Conservation (phyloP, 2,113 vertebrate genomes). For the Austrofundulus limnaeus region DNA sequence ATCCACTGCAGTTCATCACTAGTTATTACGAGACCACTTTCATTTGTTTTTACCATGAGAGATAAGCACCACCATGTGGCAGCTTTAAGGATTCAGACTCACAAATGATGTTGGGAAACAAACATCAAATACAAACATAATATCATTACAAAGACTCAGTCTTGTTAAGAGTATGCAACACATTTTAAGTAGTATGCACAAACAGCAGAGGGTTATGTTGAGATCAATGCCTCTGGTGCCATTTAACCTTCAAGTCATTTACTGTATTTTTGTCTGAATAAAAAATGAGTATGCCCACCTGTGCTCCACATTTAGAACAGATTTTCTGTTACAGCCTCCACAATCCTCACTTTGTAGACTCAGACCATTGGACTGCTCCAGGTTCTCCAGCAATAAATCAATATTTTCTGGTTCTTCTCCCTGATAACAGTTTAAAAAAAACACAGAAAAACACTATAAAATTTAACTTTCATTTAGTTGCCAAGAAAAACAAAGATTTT, state of each 20-base stretch:
- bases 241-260: not conserved
- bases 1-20: not conserved
- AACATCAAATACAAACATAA: no score
- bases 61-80: conserved; percentile 33
- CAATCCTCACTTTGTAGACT: conserved; percentile 72
- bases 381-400: conserved; percentile 85
- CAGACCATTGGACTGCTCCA: conserved; percentile 80
- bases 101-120: not conserved
- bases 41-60: conserved; percentile 2
- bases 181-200: not conserved
- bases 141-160: not conserved
- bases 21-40: not conserved
- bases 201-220: not conserved
- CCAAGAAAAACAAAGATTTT: not conserved
- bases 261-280: conserved; percentile 5
- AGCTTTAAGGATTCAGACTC: conserved; percentile 5
- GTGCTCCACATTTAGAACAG: conserved; percentile 90
- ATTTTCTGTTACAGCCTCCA: conserved; percentile 71
- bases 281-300: conserved; percentile 75
- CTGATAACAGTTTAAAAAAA: conserved; percentile 44
- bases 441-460: not conserved
- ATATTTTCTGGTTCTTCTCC: conserved; percentile 80
- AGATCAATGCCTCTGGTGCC: not conserved
- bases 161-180: not conserved
- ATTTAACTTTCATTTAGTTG: not conserved